These are phyloP conservation scores for Microctenopoma stevenorrisi DNA, from an alignment of 2,797 vertebrate genomes.

Conservation along the genomic window DNA sequence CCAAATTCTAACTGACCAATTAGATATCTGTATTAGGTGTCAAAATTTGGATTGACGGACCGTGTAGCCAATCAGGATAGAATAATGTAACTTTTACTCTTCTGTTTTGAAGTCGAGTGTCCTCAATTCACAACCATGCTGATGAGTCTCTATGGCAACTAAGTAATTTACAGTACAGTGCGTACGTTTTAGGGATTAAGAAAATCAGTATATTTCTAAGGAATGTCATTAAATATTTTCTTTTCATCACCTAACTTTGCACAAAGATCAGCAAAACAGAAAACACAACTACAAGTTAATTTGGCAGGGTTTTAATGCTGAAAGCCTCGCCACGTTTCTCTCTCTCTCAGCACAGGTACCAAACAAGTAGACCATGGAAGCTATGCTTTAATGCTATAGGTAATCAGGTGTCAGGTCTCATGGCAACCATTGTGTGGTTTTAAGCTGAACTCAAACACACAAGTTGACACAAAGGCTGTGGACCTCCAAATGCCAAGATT, in stretches of 20 bases:
- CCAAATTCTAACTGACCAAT: constrained; percentile 44
- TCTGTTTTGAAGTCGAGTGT: constrained; percentile 48
- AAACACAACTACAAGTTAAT: background rate
- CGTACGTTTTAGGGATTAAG: background rate
- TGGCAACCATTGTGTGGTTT: constrained; percentile 67
- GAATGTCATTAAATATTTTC: background rate
- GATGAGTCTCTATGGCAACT: background rate
- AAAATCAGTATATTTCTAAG: background rate
- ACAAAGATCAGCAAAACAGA: background rate
- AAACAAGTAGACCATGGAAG: background rate
- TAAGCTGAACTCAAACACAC: constrained; percentile 27
- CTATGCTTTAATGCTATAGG: constrained; percentile 7
- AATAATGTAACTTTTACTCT: background rate
- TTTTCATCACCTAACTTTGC: no score
- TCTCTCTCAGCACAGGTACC: constrained; percentile 20
- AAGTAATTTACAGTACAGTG: background rate
- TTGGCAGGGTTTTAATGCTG: background rate
- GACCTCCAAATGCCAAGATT: constrained; percentile 25
- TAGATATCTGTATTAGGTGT: background rate
- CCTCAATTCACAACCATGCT: background rate
- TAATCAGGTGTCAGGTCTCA: constrained; percentile 48
- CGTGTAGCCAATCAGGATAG: constrained; percentile 42
- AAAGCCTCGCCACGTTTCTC: background rate
- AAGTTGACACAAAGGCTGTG: constrained; percentile 15
- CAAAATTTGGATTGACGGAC: constrained; percentile 36